Base-by-base conservation (phyloP, 2,797 vertebrate genomes). In the Aphelocoma californica region DNA sequence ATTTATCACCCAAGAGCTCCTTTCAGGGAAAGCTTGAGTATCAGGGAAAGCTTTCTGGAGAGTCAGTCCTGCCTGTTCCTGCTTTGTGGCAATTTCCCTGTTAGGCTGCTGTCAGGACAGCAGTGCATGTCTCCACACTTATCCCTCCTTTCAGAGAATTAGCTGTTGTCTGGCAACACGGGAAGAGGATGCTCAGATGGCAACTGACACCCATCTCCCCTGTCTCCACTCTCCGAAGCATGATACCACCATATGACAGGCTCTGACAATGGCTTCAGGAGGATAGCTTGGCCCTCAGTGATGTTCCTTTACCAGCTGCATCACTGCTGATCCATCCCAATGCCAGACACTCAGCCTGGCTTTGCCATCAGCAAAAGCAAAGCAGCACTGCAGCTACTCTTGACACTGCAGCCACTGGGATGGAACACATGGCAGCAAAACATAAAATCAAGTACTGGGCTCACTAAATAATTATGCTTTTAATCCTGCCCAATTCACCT, bases 401-500 rank as follows among this genome's bases (percentile, higher is more conserved):
- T 83, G 69, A 77, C 69, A 94, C 58, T 0, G 0, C 62, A 90
- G 66, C 64, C 60, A 34, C 75, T 57, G 83, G 66, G 56, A 62
- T 83, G 70, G 42, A 94, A 48, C 54, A 70, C 40, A 17, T 60
- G 60, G 67, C 74, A 74, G 44, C 29, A 88, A 90, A 93, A 65
- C 54, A 54, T 72, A 48, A 73, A 87, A 88, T 91, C 84, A 78
- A 88, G 44, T 88, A 74, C 58, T 51, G 36, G 64, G n/a, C 69
- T 91, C 17, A 21, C 88, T 83, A 88, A 88, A 83, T 88, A 15
- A 81, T 83, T 83, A 40, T 45, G 62, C 66, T 90, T 92, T 93
- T 89, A 88, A 72, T 96, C 66, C 82, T 84, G 44, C 48, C 48
- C 47, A 56, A 5, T 93, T 94, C 82, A 84, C 82, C 51, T 92